Percentiles rank a stretch among this genome's conserved stretches.
These are phyloP conservation scores for Halictus quadricinctus DNA, from an alignment of 2,888 invertebrate species.

Conservation along the genomic window DNA sequence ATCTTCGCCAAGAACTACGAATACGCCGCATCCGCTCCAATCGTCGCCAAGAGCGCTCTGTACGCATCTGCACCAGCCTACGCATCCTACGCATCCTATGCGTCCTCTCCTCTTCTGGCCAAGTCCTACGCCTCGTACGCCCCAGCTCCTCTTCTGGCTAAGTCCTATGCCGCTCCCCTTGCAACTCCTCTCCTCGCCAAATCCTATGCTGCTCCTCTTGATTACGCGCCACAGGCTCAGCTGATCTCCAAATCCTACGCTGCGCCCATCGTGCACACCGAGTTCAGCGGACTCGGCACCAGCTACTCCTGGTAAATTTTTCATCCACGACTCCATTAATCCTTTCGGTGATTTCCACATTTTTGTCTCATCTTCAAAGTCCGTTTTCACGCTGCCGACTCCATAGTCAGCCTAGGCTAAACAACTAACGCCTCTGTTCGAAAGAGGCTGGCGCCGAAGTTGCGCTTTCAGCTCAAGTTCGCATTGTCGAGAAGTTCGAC, in stretches of 20 bases:
- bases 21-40: constrained; percentile 12
- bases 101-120: neutral
- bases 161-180: constrained; percentile 42
- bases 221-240: constrained; percentile 49
- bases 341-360: neutral
- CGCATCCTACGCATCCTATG: neutral
- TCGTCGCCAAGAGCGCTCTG: constrained; percentile 54
- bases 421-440: neutral
- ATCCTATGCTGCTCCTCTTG: constrained; percentile 50
- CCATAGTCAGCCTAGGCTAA: neutral
- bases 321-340: neutral
- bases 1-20: constrained; percentile 59
- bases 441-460: neutral
- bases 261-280: constrained; percentile 67
- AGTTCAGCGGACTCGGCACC: constrained; percentile 71
- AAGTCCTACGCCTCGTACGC: constrained; percentile 13
- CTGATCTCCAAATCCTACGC: constrained; percentile 63
- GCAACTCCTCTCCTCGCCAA: constrained; percentile 28
- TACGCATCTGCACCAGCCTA: constrained; percentile 10
- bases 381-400: neutral
- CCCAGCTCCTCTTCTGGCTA: constrained; percentile 21
- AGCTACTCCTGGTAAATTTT: constrained; percentile 73
- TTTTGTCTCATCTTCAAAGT: neutral
- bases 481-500: too few species aligned
- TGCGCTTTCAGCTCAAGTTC: constrained; percentile 17